Evolutionary conservation across 2,888 invertebrate species (phyloP).

Genomic region (Cephonodes hylas): DNA sequence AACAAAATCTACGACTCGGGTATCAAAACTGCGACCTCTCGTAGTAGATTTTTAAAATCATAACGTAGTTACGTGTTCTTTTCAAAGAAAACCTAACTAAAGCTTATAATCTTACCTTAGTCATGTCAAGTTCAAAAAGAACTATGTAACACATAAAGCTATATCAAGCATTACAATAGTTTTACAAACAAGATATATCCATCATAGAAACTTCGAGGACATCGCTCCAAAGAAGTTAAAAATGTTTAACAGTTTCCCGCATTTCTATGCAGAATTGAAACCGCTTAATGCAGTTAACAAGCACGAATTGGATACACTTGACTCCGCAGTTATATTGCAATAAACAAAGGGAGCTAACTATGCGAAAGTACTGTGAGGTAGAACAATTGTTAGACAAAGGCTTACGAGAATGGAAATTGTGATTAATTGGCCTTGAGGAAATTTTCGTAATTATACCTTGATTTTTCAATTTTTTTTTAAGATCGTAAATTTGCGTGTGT

Average conservation of each 20-base stretch:
- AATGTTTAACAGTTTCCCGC: constrained; percentile 16
- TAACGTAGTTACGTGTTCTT: too few relatives aligned
- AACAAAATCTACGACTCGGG: too few relatives aligned
- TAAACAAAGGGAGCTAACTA: constrained; percentile 6
- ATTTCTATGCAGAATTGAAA: constrained; percentile 28
- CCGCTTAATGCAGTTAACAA: constrained; percentile 19
- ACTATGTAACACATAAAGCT: too few relatives aligned
- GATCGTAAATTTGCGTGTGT: too few relatives aligned
- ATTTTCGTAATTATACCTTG: neutral
- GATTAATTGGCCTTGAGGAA: neutral
- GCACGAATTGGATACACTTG: constrained; percentile 9
- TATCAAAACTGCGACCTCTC: too few relatives aligned
- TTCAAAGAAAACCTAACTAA: too few relatives aligned
- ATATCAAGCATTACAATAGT: too few relatives aligned
- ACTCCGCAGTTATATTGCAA: constrained; percentile 7
- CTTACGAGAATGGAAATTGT: neutral
- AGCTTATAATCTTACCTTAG: too few relatives aligned
- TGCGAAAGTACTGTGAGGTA: neutral
- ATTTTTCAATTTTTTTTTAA: too few relatives aligned
- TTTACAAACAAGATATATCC: neutral
- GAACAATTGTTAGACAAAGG: constrained; percentile 1
- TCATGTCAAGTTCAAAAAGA: too few relatives aligned
- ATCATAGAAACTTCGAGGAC: neutral
- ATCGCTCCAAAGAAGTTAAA: neutral
- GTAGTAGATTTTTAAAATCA: too few relatives aligned